Evolutionary conservation across 2,113 vertebrate species (phyloP).

Genomic region (Otis tarda): DNA sequence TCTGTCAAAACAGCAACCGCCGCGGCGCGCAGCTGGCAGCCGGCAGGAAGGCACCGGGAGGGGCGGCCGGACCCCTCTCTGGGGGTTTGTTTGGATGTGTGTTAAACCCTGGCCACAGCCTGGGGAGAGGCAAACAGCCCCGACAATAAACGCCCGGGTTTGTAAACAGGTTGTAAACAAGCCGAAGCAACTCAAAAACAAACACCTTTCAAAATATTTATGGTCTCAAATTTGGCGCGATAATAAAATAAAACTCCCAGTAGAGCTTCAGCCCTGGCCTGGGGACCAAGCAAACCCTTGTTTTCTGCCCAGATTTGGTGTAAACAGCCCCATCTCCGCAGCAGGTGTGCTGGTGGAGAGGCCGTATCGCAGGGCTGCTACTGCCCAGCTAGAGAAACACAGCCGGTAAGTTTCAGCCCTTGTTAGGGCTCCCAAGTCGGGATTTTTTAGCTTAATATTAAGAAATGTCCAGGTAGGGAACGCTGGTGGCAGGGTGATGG

Average conservation of each 20-base stretch:
- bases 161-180: slow-evolving; percentile 33
- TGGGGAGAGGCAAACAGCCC: not conserved
- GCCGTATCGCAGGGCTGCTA: fast-evolving
- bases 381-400: fast-evolving
- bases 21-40: not conserved
- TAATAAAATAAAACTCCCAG: not conserved
- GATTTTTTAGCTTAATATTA: not conserved
- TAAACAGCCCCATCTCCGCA: not conserved
- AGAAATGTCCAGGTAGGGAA: not conserved
- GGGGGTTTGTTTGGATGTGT: not conserved
- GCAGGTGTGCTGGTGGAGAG: not conserved
- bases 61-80: not conserved
- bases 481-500: fast-evolving
- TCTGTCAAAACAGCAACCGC: slow-evolving; percentile 51
- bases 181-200: not conserved
- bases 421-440: not conserved
- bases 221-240: not conserved
- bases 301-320: not conserved
- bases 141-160: not conserved
- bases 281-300: not conserved
- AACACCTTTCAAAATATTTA: slow-evolving; percentile 29
- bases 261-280: not conserved
- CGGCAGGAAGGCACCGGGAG: not conserved
- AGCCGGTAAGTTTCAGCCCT: not conserved
- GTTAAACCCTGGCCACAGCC: not conserved